Evolutionary conservation across 1,140 invertebrate species (phyloP), one percentile per base, ranked within the genome.

Genomic region (Phortica variegata): DNA sequence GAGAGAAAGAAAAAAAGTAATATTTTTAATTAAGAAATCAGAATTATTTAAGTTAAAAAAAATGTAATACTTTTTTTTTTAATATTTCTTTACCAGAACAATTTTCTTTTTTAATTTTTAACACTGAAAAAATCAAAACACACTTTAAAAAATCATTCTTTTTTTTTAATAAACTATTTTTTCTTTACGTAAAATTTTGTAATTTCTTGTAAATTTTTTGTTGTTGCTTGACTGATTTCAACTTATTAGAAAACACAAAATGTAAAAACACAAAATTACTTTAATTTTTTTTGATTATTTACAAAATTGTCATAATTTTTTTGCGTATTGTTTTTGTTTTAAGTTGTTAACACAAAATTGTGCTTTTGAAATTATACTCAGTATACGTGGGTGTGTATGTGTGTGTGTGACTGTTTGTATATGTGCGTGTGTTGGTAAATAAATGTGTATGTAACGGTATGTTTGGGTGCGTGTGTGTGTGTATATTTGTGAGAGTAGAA

Each of bases 251-350:
- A 31, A n/a, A 29, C 32, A 57, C 17, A 44, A 44, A 38, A 29
- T 12, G 29, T 16, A 34, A 20, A 29, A 47, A 47, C n/a, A 37
- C 19, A 38, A 34, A 17, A 34, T 41, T 17, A n/a, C n/a, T 19
- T 47, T 8, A 37, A 47, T 18, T 12, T 26, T 29, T 23, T 17
- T 8, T 9, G 8, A 44, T 33, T 29, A 34, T 12, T 32, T n/a
- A 36, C 33, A 36, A 15, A 36, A 16, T 26, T 34, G 19, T 45
- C 20, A 34, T 17, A 34, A 44, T 16, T 40, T 47, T 40, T 47
- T 31, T 20, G 32, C 18, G 50, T 58, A 45, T 41, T 52, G 57
- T 55, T 52, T 21, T 52, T 52, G 38, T 52, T 60, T 63, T 47
- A 46, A 47, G 49, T 40, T 40, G 31, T 45, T 36, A 29, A 31